Percentiles rank a stretch among this genome's conserved stretches.
phyloP scores from a whole-genome alignment of 2,888 invertebrate species.

The Lasioglossum calceatum region DNA sequence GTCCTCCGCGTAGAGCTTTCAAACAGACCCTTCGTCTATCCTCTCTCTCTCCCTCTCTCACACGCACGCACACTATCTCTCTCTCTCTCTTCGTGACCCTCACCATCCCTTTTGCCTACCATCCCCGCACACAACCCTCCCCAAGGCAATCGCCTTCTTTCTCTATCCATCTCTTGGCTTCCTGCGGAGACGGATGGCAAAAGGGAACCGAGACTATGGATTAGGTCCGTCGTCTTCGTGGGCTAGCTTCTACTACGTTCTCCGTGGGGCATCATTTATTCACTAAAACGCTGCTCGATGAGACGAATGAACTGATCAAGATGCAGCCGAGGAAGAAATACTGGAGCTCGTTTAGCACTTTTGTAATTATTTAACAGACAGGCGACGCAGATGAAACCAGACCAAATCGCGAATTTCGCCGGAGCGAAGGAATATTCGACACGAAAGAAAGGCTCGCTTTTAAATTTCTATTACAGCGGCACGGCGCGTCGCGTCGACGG shows the following conservation, averaged over 20 bases:
- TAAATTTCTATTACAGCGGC: not conserved
- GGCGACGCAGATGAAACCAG: not conserved
- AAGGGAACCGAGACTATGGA: conserved; percentile 10
- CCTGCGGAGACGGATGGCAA: not conserved
- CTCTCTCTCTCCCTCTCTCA: not conserved
- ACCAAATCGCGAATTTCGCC: not conserved
- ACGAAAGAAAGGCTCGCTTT: not conserved
- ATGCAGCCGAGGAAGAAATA: not conserved
- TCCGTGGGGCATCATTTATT: not conserved
- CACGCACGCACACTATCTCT: not conserved
- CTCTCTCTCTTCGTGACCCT: not conserved
- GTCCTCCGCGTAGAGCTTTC: conserved; percentile 71
- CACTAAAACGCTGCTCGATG: not conserved
- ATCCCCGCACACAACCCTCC: not conserved
- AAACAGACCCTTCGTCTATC: conserved; percentile 57
- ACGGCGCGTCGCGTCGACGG: not conserved
- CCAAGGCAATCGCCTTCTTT: conserved; percentile 5
- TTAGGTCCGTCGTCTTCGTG: not conserved
- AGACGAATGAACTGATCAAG: not conserved
- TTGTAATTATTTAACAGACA: not conserved
- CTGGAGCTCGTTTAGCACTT: too few relatives aligned
- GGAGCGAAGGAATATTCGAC: not conserved
- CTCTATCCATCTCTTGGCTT: conserved; percentile 19
- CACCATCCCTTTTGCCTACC: not conserved
- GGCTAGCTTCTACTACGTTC: not conserved